A percentile compares a stretch with the other conserved stretches of the same genome.
phyloP scores from a whole-genome alignment of 2,888 invertebrate genomes.

The Cryptosula pallasiana region DNA sequence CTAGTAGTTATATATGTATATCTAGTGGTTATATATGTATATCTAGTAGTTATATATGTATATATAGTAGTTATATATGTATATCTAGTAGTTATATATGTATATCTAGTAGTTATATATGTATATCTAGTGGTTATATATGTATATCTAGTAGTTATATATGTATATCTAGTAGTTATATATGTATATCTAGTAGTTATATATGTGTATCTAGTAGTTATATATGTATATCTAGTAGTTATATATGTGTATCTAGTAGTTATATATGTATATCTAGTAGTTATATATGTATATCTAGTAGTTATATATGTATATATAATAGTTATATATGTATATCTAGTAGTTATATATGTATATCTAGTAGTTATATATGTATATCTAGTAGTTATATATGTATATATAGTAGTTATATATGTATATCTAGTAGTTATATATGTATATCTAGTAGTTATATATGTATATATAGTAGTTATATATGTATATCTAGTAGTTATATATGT shows the following conservation, averaged over 20 bases:
- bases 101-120: background rate
- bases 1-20: background rate
- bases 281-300: background rate
- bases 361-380: background rate
- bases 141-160: background rate
- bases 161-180: background rate
- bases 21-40: background rate
- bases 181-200: background rate
- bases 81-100: background rate
- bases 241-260: background rate
- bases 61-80: background rate
- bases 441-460: too few species aligned
- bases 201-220: background rate
- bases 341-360: background rate
- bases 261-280: background rate
- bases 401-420: too few species aligned
- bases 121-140: background rate
- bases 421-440: too few species aligned
- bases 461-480: too few species aligned
- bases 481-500: too few species aligned
- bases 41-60: background rate
- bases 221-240: background rate
- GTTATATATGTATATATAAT: background rate
- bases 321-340: background rate
- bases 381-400: too few species aligned